Evolutionary conservation across 2,888 invertebrate species (phyloP).

Genomic region (Drosophila meridionalis): DNA sequence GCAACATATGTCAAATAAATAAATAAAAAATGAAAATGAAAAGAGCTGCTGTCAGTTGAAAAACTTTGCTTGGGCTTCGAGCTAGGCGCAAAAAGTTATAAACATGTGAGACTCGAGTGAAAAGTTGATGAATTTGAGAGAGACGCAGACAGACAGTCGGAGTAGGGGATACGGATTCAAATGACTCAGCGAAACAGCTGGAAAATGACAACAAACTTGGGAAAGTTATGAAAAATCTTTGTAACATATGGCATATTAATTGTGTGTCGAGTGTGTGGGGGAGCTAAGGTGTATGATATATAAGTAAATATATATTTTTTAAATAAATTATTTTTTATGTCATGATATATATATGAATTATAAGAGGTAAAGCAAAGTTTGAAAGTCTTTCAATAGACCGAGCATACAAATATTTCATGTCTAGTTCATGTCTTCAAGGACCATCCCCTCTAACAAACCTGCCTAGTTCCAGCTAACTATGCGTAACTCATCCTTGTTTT

Average conservation of each 20-base stretch:
- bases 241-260: slow-evolving; percentile 21
- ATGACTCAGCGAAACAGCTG: slow-evolving; percentile 20
- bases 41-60: slow-evolving; percentile 25
- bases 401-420: too few relatives aligned
- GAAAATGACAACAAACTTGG: slow-evolving; percentile 16
- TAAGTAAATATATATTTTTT: background rate
- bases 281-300: background rate
- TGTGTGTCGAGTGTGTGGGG: background rate
- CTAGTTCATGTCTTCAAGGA: too few relatives aligned
- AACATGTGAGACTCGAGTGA: background rate
- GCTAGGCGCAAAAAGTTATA: slow-evolving; percentile 15
- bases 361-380: too few relatives aligned
- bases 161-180: slow-evolving; percentile 2
- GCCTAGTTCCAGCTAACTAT: too few relatives aligned
- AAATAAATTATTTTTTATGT: background rate
- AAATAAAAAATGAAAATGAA: slow-evolving; percentile 3
- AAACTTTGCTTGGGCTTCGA: slow-evolving; percentile 22
- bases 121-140: slow-evolving; percentile 14
- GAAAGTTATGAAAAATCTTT: slow-evolving; percentile 13
- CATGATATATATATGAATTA: background rate
- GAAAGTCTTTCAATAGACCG: too few relatives aligned
- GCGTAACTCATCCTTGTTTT: too few relatives aligned
- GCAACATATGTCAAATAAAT: slow-evolving; percentile 17
- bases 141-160: background rate
- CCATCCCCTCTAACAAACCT: too few relatives aligned